phyloP scores from a whole-genome alignment of 2,888 invertebrate species.

The Watsonalla binaria region DNA sequence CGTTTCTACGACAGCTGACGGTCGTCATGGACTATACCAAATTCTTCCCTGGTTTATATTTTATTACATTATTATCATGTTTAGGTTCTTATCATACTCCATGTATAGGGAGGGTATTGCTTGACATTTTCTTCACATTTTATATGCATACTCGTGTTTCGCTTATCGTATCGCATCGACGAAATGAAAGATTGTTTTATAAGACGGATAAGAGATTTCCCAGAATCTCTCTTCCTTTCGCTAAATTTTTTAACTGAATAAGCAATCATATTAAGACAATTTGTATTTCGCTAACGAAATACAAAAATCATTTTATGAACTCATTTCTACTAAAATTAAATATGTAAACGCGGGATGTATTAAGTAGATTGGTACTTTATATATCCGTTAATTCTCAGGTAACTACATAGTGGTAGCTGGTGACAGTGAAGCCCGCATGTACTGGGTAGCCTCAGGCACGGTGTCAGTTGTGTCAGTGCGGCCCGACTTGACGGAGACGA shows the following conservation, averaged over 20 bases:
- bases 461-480: constrained; percentile 69
- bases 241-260: background rate
- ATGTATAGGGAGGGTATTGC: background rate
- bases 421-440: constrained; percentile 75
- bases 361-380: background rate
- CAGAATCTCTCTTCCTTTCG: no score
- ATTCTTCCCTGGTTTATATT: constrained; percentile 64
- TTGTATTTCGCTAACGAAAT: no score
- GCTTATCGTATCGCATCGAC: no score
- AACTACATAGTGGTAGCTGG: constrained; percentile 77
- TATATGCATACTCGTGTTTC: no score
- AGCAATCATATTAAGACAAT: background rate
- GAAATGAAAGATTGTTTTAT: background rate
- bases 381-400: constrained; percentile 31
- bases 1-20: constrained; percentile 70
- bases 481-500: constrained; percentile 61
- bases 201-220: no score
- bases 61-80: constrained; percentile 4
- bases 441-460: constrained; percentile 70
- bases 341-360: no score
- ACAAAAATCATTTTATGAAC: no score
- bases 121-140: no score
- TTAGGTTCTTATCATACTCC: background rate
- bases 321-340: no score
- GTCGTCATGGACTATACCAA: constrained; percentile 62